Base-by-base conservation (phyloP, 2,797 vertebrate genomes). In the Zenarchopterus dispar region DNA sequence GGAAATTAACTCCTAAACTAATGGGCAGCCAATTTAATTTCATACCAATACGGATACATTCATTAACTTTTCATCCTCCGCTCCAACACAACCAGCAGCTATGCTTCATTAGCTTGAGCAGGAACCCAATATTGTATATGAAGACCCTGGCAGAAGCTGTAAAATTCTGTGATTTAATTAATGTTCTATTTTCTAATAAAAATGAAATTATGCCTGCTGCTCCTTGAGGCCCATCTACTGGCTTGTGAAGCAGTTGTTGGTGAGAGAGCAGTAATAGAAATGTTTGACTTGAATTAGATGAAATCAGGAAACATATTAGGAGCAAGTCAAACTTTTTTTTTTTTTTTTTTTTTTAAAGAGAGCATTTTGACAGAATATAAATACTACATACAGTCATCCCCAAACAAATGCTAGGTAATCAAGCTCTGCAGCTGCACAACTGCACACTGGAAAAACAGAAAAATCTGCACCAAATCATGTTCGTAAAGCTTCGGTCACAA, bases 1-100 rank as follows among this genome's bases (percentile, higher is more conserved):
- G 33, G 19, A 72, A 61, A 73, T 66, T 0, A 55, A 56, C 59
- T 58, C 42, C 53, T n/a, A 64, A 79, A 66, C 61, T 50, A 62
- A 59, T n/a, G 22, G 44, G 53, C 55, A 45, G 65, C 22, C 47
- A 46, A 45, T 81, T 78, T 73, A 53, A 77, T 77, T 77, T 78
- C 54, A 71, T 64, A 69, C 60, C 57, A 67, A 47, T 48, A 39
- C 44, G 33, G 26, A 41, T 39, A 56, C 56, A 50, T 45, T 68
- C 16, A 71, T 77, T 59, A 50, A 22, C 48, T 56, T 52, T 73
- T 56, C 33, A 55, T 47, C 41, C 51, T 55, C 42, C 56, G 57
- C 46, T 46, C 51, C 49, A 41, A 49, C 45, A 57, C 49, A 60
- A 49, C 39, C 56, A 48, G 41, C 47, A 22, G 26, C 49, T 44